Base-by-base conservation (phyloP, 2,113 vertebrate genomes). In the Carollia perspicillata region DNA sequence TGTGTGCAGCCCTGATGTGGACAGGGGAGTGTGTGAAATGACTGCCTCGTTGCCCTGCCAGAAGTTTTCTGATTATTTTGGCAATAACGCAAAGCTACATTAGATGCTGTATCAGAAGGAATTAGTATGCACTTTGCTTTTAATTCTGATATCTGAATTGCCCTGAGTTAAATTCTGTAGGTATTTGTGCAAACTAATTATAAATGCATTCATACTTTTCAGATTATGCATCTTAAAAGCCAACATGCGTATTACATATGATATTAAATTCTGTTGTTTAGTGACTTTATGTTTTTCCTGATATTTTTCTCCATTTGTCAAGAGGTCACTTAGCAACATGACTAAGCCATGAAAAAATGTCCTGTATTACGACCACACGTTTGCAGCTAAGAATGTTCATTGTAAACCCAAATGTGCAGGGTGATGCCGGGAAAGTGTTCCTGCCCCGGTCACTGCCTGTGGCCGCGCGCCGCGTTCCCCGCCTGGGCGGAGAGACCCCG, bases 381-480 rank as follows among this genome's bases (percentile, higher is more conserved):
- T 89, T 95, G 96, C 23, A 89, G 0, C 47, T 89, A 93, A 96
- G n/a, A 30, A 35, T 96, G 90, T 96, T 58, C 85, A 23, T 95
- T 51, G 69, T 63, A 35, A 0, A 8, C n/a, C 11, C 7, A 65
- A 78, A 66, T 84, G 10, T 42, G 0, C 0, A 53, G 68, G 72
- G 87, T 18, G n/a, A 72, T 51, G 2, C 17, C 78, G 37, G 44
- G 35, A 74, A 74, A 28, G 40, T 51, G 30, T 81, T 42, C 12
- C 35, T 26, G 69, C 30, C 40, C 10, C 23, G 10, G 40, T 23
- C 35, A 37, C 11, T 55, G 17, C 68, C 60, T 72, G 1, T 51
- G 3, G 30, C 6, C 10, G 44, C 49, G 58, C 18, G 51, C 2
- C 30, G 22, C 58, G 33, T 65, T 81, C 20, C 16, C 18, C n/a